These are phyloP conservation scores for Percopsis omiscomaycus DNA, from an alignment of 2,797 vertebrate species.

Conservation along the genomic window DNA sequence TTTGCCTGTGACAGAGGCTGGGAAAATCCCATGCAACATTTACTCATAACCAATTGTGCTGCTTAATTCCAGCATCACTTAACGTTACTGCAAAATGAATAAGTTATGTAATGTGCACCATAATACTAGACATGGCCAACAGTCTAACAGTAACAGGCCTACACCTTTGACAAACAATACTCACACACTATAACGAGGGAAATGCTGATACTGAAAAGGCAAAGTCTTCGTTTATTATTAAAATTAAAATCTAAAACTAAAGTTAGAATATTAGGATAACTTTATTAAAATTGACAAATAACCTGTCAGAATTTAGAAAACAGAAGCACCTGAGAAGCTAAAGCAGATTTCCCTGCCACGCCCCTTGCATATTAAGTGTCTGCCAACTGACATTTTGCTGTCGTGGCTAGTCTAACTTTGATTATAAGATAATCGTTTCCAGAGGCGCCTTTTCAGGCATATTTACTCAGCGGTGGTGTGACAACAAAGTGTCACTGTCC, in stretches of 20 bases:
- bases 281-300: not conserved
- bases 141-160: not conserved
- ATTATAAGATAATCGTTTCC: not conserved
- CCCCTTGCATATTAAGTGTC: conserved; percentile 54
- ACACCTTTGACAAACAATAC: not conserved
- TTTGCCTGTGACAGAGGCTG: conserved; percentile 2
- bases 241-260: no score
- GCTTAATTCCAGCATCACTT: not conserved
- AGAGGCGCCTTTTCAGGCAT: not conserved
- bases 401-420: conserved; percentile 32
- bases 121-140: not conserved
- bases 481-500: not conserved
- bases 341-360: conserved; percentile 50
- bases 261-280: no score
- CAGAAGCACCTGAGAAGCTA: conserved; percentile 41
- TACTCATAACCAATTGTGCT: not conserved
- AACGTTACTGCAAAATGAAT: not conserved
- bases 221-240: no score
- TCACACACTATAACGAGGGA: no score
- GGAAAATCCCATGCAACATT: conserved; percentile 24
- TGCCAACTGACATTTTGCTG: conserved; percentile 37
- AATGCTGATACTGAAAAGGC: no score
- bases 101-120: not conserved
- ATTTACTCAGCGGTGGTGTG: not conserved
- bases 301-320: conserved; percentile 9